These are phyloP conservation scores for Morpho achilles DNA, from an alignment of 2,888 invertebrate species.

Conservation along the genomic window DNA sequence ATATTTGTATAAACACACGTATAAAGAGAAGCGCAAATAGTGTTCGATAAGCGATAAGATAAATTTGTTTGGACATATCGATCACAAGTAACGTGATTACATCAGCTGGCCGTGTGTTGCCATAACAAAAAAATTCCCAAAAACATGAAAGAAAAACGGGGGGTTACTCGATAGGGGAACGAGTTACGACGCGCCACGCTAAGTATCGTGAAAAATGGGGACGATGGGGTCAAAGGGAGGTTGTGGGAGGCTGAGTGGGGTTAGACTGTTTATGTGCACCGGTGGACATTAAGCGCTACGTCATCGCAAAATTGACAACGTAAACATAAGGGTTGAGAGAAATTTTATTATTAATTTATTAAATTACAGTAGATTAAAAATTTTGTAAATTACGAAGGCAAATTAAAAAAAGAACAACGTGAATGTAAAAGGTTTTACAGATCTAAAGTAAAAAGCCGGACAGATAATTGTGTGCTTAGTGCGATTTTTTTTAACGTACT, in stretches of 20 bases:
- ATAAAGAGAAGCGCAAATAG: constrained; percentile 6
- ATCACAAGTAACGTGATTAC: constrained; percentile 28
- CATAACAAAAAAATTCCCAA: constrained; percentile 54
- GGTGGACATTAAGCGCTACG: constrained; percentile 56
- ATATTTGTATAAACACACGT: constrained; percentile 5
- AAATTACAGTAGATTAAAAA: too few species aligned
- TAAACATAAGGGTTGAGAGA: constrained; percentile 9
- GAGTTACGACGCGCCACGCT: constrained; percentile 41
- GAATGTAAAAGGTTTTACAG: too few species aligned
- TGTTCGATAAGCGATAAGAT: constrained; percentile 5
- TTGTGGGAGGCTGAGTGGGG: constrained; percentile 18
- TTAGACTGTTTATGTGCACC: constrained; percentile 64
- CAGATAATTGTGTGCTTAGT: too few species aligned
- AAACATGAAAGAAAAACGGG: constrained; percentile 50
- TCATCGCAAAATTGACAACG: constrained; percentile 65
- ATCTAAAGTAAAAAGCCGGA: too few species aligned
- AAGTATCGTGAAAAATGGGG: constrained; percentile 62
- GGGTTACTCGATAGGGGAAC: constrained; percentile 38
- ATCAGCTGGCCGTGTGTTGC: constrained; percentile 59
- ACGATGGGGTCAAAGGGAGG: constrained; percentile 35
- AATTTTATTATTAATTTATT: too few species aligned
- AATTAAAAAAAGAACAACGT: too few species aligned
- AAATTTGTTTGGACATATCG: constrained; percentile 7
- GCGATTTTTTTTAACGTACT: too few species aligned
- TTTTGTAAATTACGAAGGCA: too few species aligned